Conservation (phyloP, 2,113 vertebrate genomes). For the Myrmophylax atrothorax region DNA sequence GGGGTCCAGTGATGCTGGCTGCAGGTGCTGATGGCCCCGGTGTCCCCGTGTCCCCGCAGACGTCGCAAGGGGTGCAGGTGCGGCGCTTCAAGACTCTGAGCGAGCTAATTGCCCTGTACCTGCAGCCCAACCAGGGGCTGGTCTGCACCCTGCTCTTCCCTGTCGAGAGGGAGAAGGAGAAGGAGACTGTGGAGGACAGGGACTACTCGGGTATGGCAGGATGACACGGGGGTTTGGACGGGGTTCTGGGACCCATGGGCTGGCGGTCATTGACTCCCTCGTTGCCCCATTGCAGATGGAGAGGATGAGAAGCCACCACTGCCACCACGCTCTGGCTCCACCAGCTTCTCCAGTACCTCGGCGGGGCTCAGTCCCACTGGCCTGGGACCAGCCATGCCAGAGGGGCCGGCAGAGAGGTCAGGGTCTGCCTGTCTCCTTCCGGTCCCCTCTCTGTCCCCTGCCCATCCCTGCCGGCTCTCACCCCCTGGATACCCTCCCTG, state of each 20-base stretch:
- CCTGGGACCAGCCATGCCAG: conserved; percentile 36
- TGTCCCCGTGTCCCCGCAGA: conserved; percentile 71
- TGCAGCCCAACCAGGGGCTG: conserved; percentile 95
- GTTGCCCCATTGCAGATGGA: conserved; percentile 79
- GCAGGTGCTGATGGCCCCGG: background rate
- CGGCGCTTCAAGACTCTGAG: conserved; percentile 90
- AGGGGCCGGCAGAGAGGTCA: conserved; percentile 84
- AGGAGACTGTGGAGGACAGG: conserved; percentile 83
- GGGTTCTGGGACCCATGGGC: background rate
- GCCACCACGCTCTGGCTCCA: conserved; percentile 89
- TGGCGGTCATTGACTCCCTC: fast-evolving
- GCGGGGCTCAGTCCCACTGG: conserved; percentile 21
- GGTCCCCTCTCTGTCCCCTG: background rate
- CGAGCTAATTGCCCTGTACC: conserved; percentile 89
- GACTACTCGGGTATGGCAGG: conserved; percentile 87
- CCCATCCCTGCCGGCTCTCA: background rate
- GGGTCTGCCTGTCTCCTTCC: background rate
- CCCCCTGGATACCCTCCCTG: background rate
- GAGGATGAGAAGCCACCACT: conserved; percentile 94
- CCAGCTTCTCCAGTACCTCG: conserved; percentile 72
- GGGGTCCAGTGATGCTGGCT: background rate
- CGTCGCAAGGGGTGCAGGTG: conserved; percentile 92
- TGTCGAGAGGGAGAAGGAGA: conserved; percentile 87
- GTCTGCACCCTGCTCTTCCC: conserved; percentile 90
- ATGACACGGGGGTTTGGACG: fast-evolving